A percentile compares a stretch with the other conserved stretches of the same genome.
These are phyloP conservation scores for Indri indri DNA, from an alignment of 2,113 vertebrate species.

Conservation along the genomic window DNA sequence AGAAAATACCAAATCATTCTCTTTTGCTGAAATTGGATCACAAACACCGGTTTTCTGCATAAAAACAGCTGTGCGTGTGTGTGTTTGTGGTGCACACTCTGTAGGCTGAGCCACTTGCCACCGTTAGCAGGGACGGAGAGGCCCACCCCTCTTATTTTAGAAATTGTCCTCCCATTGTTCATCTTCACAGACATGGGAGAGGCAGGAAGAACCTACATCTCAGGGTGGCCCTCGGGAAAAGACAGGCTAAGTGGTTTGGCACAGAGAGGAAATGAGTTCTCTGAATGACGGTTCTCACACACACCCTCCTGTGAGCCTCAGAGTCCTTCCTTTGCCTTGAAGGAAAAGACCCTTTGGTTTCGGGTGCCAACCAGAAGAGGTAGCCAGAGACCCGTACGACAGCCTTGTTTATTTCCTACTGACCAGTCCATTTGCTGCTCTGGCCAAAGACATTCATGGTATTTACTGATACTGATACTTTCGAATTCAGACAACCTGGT, in stretches of 20 bases:
- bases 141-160: not conserved
- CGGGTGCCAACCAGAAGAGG: not conserved
- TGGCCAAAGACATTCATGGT: not conserved
- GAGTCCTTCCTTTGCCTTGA: not conserved
- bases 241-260: not conserved
- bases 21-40: not conserved
- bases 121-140: fast-evolving
- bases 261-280: not conserved
- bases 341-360: not conserved
- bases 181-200: not conserved
- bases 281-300: not conserved
- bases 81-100: fast-evolving
- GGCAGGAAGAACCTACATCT: not conserved
- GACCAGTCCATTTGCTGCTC: not conserved
- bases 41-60: fast-evolving
- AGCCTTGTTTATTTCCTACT: not conserved
- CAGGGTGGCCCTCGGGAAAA: not conserved
- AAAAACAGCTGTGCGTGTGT: not conserved
- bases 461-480: not conserved
- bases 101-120: fast-evolving
- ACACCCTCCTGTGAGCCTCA: not conserved
- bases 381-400: too few relatives aligned
- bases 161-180: not conserved
- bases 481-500: not conserved
- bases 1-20: not conserved